These are phyloP conservation scores for Eurypyga helias DNA, from an alignment of 2,113 vertebrate species.

Conservation along the genomic window DNA sequence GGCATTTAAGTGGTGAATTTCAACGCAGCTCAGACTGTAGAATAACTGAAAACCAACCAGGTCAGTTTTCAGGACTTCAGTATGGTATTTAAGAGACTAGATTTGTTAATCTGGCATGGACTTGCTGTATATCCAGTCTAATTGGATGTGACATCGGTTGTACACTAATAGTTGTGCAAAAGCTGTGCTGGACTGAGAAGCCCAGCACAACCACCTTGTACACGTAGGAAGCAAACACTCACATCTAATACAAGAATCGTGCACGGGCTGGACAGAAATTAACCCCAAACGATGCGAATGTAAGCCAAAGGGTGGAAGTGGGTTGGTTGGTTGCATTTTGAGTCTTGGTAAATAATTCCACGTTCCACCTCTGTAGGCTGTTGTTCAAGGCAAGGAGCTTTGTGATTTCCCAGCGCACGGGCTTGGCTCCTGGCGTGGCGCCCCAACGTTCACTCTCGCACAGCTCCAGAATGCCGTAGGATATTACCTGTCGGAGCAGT, in stretches of 20 bases:
- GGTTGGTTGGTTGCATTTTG: not conserved
- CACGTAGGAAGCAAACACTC: not conserved
- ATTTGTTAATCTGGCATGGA: not conserved
- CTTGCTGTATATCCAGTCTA: not conserved
- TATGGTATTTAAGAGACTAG: not conserved
- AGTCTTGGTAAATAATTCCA: not conserved
- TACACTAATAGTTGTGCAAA: not conserved
- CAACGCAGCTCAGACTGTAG: constrained; percentile 95
- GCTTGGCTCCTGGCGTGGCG: not conserved
- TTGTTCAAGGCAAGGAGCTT: not conserved
- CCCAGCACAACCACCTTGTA: not conserved
- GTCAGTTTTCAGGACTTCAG: constrained; percentile 66
- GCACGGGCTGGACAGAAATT: not conserved
- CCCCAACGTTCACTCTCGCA: not conserved
- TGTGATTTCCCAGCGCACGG: not conserved
- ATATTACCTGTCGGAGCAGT: not conserved
- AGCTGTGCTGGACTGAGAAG: not conserved
- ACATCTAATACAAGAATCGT: not conserved
- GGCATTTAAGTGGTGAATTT: constrained; percentile 94
- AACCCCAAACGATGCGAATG: not conserved
- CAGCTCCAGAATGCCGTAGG: not conserved
- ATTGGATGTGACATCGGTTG: not conserved
- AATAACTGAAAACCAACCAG: constrained; percentile 91
- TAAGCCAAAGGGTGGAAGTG: not conserved
- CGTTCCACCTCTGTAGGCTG: not conserved